Evolutionary conservation across 2,888 invertebrate species (phyloP), one percentile per base, ranked within the genome.

Genomic region (Spodoptera exigua): DNA sequence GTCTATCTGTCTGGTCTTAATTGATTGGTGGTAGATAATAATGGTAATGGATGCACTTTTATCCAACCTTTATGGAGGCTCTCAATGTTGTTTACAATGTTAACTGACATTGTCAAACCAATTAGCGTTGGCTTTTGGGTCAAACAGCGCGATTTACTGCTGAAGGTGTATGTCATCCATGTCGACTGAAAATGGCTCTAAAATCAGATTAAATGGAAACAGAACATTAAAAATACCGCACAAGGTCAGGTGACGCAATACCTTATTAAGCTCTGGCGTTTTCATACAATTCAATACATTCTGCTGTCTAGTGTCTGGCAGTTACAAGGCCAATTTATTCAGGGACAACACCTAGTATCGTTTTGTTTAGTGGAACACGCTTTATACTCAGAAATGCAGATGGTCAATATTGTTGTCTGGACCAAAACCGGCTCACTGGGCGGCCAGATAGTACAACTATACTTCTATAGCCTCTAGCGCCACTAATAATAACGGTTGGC

Each of bases 351-450:
- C 27, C 35, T 36, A 41, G 58, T 27, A 12, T 67, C 5, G 10
- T 11, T 47, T 43, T 43, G 27, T 44, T 41, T 14, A 18, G 36
- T 4, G 7, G 27, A 54, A 46, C 70, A 70, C 35, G 9, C 48
- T 59, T 10, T 70, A 64, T 48, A 45, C 7, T 45, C 9, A 45
- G 13, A 35, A 47, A 61, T 34, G 53, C 59, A 68, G 52, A 55
- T 62, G 54, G 11, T 21, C 21, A 9, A 18, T 40, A 32, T 14
- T 37, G 16, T 35, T 13, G 51, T 40, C 18, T 27, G 34, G 36
- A 7, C 41, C 10, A 44, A 68, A n/a, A 53, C 68, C 36, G 54
- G 68, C 32, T 53, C n/a, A 13, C 18, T 43, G 18, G 16, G 21
- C 21, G 13, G 41, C 13, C 41, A 35, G 65, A 47, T 43, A 58